These are phyloP conservation scores for Sebastes schlegelii DNA, from an alignment of 2,113 vertebrate species.

Conservation along the genomic window DNA sequence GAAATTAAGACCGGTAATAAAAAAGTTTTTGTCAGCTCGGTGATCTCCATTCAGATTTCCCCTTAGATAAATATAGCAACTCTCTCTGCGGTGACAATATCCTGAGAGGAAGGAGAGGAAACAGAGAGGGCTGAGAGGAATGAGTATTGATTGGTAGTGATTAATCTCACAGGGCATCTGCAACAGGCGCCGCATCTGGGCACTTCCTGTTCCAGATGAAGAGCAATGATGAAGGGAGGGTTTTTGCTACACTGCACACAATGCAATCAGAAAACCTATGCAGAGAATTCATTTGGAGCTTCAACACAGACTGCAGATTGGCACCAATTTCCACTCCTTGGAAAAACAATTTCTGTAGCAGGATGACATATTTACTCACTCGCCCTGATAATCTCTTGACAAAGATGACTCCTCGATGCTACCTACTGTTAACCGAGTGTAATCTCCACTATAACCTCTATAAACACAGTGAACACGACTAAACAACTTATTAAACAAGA, in stretches of 20 bases:
- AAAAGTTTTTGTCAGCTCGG: conserved; percentile 7
- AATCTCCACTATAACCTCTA: neutral
- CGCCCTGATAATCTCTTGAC: conserved; percentile 15
- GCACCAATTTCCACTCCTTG: neutral
- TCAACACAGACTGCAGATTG: neutral
- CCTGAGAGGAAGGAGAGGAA: conserved; percentile 56
- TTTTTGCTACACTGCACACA: neutral
- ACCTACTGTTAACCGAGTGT: neutral
- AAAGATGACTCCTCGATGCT: neutral
- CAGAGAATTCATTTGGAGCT: neutral
- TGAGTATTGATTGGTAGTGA: conserved; percentile 53
- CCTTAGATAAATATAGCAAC: conserved; percentile 36
- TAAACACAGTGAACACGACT: neutral
- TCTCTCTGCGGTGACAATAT: conserved; percentile 34
- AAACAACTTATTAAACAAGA: neutral
- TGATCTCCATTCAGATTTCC: conserved; percentile 34
- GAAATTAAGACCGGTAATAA: conserved; percentile 38
- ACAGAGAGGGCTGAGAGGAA: conserved; percentile 36
- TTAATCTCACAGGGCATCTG: conserved; percentile 54
- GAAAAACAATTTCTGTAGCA: neutral
- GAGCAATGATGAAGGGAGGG: neutral
- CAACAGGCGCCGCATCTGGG: conserved; percentile 1
- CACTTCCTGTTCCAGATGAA: conserved; percentile 42
- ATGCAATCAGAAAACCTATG: neutral
- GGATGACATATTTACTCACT: neutral